Evolutionary conservation across 2,888 invertebrate genomes (phyloP).

Genomic region (Oxystoma pomonae): DNA sequence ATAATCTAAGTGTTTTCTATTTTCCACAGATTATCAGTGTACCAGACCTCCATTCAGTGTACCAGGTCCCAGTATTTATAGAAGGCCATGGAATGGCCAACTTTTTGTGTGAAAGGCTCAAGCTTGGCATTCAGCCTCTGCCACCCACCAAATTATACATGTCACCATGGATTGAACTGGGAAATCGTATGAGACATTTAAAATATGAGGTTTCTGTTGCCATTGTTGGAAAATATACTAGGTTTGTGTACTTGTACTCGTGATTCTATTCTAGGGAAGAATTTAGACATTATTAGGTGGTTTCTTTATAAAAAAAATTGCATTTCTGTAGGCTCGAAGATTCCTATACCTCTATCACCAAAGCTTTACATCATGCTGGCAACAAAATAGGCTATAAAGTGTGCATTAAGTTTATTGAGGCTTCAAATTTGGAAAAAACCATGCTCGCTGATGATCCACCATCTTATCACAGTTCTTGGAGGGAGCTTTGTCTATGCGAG

Average conservation of each 20-base stretch:
- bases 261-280: too few species aligned
- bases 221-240: conserved; percentile 94
- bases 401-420: conserved; percentile 86
- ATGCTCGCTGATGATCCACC: conserved; percentile 73
- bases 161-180: conserved; percentile 86
- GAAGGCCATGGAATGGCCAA: conserved; percentile 86
- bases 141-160: conserved; percentile 67
- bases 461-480: conserved; percentile 91
- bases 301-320: not conserved
- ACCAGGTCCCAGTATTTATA: conserved; percentile 92
- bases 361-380: conserved; percentile 91
- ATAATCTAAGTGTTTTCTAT: not conserved
- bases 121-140: conserved; percentile 64
- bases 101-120: conserved; percentile 76
- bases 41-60: conserved; percentile 91
- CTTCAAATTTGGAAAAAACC: conserved; percentile 77
- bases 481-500: conserved; percentile 81
- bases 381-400: conserved; percentile 81
- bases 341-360: conserved; percentile 94
- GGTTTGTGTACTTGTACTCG: conserved; percentile 9
- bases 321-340: conserved; percentile 79
- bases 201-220: conserved; percentile 85
- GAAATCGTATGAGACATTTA: conserved; percentile 78
- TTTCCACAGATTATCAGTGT: conserved; percentile 60
- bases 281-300: too few species aligned